These are phyloP conservation scores for Schizothorax lantsangensis DNA, from an alignment of 2,797 vertebrate genomes.

Conservation along the genomic window DNA sequence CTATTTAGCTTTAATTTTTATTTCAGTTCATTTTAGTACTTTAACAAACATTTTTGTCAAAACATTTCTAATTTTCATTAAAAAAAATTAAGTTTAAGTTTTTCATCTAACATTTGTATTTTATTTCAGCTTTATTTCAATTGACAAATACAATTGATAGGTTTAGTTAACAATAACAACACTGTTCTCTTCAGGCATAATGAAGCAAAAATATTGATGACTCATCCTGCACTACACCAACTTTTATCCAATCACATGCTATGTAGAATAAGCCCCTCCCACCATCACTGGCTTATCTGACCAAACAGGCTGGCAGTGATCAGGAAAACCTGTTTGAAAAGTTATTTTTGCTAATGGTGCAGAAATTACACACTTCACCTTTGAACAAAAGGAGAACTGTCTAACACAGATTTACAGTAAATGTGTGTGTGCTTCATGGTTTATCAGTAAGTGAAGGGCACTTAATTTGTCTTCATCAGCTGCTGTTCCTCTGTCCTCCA, in stretches of 20 bases:
- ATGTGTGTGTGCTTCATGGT: conserved; percentile 65
- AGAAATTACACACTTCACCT: conserved; percentile 31
- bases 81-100: no score
- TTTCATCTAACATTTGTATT: not conserved
- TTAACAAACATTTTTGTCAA: not conserved
- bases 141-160: not conserved
- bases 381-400: conserved; percentile 17
- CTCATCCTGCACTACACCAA: not conserved
- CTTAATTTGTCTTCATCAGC: conserved; percentile 79
- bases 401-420: conserved; percentile 22
- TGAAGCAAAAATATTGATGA: not conserved
- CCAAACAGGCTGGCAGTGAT: not conserved
- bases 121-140: not conserved
- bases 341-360: conserved; percentile 33
- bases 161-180: not conserved
- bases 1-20: not conserved
- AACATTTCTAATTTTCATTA: not conserved
- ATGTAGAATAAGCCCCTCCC: not conserved
- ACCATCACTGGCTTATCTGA: not conserved
- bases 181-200: not conserved
- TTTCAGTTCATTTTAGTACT: not conserved
- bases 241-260: not conserved
- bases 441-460: conserved; percentile 78
- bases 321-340: conserved; percentile 18
- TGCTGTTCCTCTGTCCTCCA: conserved; percentile 60